Percentiles rank a stretch among this genome's conserved stretches.
phyloP scores from a whole-genome alignment of 1,140 invertebrate species.

The Drosophila nasuta region DNA sequence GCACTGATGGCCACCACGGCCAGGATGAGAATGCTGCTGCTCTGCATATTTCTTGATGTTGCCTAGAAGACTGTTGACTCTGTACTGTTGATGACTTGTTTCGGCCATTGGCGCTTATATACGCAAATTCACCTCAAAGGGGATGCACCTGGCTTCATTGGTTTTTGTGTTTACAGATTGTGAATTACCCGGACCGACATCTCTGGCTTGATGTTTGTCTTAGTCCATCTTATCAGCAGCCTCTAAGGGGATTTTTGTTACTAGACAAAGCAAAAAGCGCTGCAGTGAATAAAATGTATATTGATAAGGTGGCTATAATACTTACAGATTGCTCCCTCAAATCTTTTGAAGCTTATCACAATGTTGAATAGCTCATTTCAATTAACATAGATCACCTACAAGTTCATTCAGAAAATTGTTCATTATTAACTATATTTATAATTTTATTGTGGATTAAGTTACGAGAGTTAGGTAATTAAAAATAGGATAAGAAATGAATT shows the following conservation, averaged over 20 bases:
- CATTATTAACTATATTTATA: too few species aligned
- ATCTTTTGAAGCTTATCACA: neutral
- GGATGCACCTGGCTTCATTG: constrained; percentile 28
- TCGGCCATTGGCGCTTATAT: constrained; percentile 43
- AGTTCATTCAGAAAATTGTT: too few species aligned
- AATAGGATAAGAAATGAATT: too few species aligned
- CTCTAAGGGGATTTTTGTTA: constrained; percentile 4
- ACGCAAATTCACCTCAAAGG: neutral
- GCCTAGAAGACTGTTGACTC: constrained; percentile 16
- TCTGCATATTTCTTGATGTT: constrained; percentile 55
- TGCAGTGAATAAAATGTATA: neutral
- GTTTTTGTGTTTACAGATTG: constrained; percentile 14
- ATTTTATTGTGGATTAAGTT: too few species aligned
- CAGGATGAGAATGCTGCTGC: constrained; percentile 52
- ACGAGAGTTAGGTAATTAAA: too few species aligned
- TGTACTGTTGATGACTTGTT: constrained; percentile 41
- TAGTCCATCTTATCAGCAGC: constrained; percentile 58
- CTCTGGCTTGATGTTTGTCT: constrained; percentile 21
- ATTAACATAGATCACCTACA: too few species aligned
- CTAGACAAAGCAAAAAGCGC: neutral
- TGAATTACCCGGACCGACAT: constrained; percentile 53
- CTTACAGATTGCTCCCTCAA: neutral
- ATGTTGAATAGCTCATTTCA: neutral
- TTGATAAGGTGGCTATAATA: neutral
- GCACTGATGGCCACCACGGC: constrained; percentile 55